Conservation (phyloP, 2,113 vertebrate genomes). For the Falco punctatus region DNA sequence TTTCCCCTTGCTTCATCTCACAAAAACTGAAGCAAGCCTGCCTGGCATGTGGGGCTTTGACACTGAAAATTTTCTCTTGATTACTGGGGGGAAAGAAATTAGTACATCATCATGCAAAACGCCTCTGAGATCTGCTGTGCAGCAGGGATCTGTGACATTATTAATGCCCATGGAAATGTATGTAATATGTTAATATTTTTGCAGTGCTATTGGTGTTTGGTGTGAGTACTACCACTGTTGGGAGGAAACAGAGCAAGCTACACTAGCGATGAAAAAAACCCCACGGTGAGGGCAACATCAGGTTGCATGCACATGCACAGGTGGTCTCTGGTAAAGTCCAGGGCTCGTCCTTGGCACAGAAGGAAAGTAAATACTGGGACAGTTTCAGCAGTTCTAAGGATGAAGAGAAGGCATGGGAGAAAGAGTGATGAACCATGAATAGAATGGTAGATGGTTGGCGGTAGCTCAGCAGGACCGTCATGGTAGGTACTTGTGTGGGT, state of each 20-base stretch:
- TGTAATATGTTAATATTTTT: background rate
- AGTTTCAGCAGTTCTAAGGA: background rate
- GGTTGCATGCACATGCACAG: background rate
- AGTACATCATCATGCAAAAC: rapidly evolving
- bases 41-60: rapidly evolving
- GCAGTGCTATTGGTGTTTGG: background rate
- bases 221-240: background rate
- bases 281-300: too few species aligned
- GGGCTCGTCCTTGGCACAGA: background rate
- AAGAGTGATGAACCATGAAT: background rate
- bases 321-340: rapidly evolving
- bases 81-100: background rate
- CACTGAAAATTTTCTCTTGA: background rate
- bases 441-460: background rate
- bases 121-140: background rate
- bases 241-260: background rate
- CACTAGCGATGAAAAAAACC: background rate
- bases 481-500: rapidly evolving
- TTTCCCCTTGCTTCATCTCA: background rate
- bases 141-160: background rate
- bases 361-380: background rate
- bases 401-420: background rate
- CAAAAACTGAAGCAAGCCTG: background rate
- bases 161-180: background rate
- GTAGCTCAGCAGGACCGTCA: background rate